Base-by-base conservation (phyloP, 1,140 invertebrate species). In the Teleopsis dalmanni region DNA sequence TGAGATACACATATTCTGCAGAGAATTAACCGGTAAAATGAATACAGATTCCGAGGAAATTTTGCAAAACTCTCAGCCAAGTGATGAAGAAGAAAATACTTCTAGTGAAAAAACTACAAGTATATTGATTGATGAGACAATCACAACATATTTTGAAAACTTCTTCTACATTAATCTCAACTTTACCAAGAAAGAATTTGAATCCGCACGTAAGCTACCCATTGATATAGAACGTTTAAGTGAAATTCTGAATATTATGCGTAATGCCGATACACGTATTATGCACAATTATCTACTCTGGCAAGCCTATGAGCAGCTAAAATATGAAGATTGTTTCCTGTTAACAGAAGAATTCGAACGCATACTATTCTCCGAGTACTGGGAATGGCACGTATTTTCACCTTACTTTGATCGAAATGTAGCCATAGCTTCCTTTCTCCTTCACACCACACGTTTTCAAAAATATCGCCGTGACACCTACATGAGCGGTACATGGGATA, bases 401-500 rank as follows among this genome's bases (percentile, higher is more conserved):
- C 21, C 43, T 3, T 47, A 58, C 6, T 31, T 62, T 9, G 43
- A 18, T 1, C 53, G 58, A 2, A 52, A 67, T 4, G 64, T 67
- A 6, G 64, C 64, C 3, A 18, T 67, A 41, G 61, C 64, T 6
- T 41, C 57, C 23, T 67, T 59, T 38, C 59, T 67, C 22, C 44
- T 62, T 34, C 64, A 67, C 22, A 62, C 64, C 2, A 67, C 64
- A 19, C 60, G 61, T 4, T 67, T 67, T 21, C 58, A 67, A 35
- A 42, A 61, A 29, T 47, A 52, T 0, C 50, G 62, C 3, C 53
- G 58, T 22, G 22, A 52, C 6, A 29, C 21, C 2, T 40, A 65
- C 3, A 54, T 50, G 8, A 42, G 41, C 1, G 51, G 57, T 1
- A 58, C 62, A 23, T 62, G 59, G 64, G 60, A 58, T 38, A 51